These are phyloP conservation scores for Notocelia uddmanniana DNA, from an alignment of 2,888 invertebrate genomes.

Conservation along the genomic window DNA sequence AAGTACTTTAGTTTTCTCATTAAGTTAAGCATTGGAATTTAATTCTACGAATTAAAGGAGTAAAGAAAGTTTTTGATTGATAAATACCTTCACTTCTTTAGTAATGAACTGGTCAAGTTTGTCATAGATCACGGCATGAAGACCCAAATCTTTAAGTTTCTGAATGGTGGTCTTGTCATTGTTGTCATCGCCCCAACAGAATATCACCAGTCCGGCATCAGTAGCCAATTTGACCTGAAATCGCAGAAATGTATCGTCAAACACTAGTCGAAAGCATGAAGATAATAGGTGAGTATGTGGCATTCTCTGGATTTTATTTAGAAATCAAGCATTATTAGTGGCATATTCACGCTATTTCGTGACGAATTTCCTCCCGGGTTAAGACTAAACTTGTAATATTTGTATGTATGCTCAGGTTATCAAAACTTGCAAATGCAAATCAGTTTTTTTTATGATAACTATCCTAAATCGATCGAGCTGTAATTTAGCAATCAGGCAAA, in stretches of 20 bases:
- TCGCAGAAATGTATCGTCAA: not conserved
- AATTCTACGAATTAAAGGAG: not conserved
- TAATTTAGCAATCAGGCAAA: too few relatives aligned
- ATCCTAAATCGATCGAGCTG: too few relatives aligned
- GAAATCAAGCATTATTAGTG: too few relatives aligned
- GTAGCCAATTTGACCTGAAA: slow-evolving; percentile 90
- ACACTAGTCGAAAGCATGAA: not conserved
- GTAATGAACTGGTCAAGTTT: slow-evolving; percentile 92
- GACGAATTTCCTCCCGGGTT: too few relatives aligned
- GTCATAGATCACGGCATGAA: slow-evolving; percentile 99
- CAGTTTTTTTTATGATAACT: too few relatives aligned
- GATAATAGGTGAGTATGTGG: not conserved
- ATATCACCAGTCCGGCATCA: slow-evolving; percentile 93
- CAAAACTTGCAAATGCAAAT: too few relatives aligned
- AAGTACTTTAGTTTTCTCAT: too few relatives aligned
- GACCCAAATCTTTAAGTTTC: slow-evolving; percentile 94
- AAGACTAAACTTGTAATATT: too few relatives aligned
- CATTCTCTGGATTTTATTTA: not conserved
- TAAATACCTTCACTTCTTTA: slow-evolving; percentile 88
- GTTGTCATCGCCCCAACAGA: slow-evolving; percentile 99
- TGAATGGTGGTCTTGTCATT: slow-evolving; percentile 94
- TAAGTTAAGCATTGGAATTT: too few relatives aligned
- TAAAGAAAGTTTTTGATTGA: slow-evolving; percentile 2
- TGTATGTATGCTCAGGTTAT: too few relatives aligned
- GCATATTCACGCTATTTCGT: too few relatives aligned